Evolutionary conservation across 1,140 invertebrate species (phyloP), one percentile per base, ranked within the genome.

Genomic region (Ceratina australensis): DNA sequence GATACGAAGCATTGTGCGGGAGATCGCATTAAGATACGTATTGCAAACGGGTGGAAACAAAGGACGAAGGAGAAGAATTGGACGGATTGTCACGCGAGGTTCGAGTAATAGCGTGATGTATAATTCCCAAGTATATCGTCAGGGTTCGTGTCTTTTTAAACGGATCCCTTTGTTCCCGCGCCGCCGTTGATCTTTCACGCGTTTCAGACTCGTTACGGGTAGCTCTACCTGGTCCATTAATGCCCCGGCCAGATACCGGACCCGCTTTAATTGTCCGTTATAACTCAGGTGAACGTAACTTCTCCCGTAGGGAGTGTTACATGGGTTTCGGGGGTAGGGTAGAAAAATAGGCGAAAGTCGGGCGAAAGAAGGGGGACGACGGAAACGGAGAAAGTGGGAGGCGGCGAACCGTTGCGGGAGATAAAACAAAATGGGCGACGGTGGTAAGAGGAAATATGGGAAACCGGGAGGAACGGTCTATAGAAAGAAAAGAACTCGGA

Each of bases 201-300:
- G 72, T 80, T 64, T 59, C 60, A 65, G 50, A 71, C 74, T 71
- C 74, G 63, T 72, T 73, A 64, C 76, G 33, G n/a, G 52, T 54
- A 56, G 72, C 68, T n/a, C n/a, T 80, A 60, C 68, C 60, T 66
- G 72, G 72, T 83, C 83, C 83, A 84, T 84, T 86, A 84, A 85
- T 80, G 84, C 80, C 66, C 66, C 60, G 64, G 57, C 76, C 69
- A 86, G 83, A 85, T 85, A 83, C 80, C 77, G 52, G 54, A 71
- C 61, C 71, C 56, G 73, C 83, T 84, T 84, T 84, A 84, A 84
- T 84, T 84, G 83, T 84, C 78, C 78, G 78, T 84, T 84, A 84
- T 84, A 84, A 84, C 81, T 84, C 78, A 84, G 82, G 64, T 65
- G 81, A 83, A 83, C 69, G 73, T 84, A 84, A 84, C 82, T 84